A percentile compares a stretch with the other conserved stretches of the same genome.
Conservation (phyloP, 2,113 vertebrate genomes). For the Sciurus niger region DNA sequence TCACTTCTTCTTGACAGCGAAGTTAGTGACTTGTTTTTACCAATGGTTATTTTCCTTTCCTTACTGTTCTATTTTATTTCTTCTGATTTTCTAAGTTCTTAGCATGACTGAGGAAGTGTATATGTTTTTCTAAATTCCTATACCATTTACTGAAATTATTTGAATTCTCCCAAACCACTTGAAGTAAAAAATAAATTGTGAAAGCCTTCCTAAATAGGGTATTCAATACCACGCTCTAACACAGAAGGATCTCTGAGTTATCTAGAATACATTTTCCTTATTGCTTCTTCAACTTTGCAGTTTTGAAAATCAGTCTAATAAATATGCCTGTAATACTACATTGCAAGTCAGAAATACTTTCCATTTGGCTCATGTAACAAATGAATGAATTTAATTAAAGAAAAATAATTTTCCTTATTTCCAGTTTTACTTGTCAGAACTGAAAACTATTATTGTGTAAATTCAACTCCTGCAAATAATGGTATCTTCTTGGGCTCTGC, state of each 20-base stretch:
- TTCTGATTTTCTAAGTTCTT: background rate
- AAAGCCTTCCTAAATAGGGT: background rate
- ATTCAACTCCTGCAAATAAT: background rate
- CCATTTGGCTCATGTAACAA: background rate
- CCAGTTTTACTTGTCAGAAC: background rate
- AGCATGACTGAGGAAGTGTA: background rate
- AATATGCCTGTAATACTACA: background rate
- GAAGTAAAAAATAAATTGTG: background rate
- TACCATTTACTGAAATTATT: background rate
- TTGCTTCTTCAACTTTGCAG: background rate
- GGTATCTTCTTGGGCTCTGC: background rate
- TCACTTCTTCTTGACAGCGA: background rate
- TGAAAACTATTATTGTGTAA: background rate
- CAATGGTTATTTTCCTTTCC: background rate
- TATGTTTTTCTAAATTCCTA: background rate
- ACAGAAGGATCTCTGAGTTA: background rate
- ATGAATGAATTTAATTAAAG: background rate
- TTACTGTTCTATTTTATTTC: background rate
- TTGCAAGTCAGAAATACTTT: background rate
- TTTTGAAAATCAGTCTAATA: background rate
- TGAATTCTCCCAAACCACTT: background rate
- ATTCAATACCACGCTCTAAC: background rate
- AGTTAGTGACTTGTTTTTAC: background rate
- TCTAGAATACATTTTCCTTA: background rate
- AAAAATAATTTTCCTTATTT: background rate